These are phyloP conservation scores for Taphrorychus bicolor DNA, from an alignment of 2,888 invertebrate species.

Conservation along the genomic window DNA sequence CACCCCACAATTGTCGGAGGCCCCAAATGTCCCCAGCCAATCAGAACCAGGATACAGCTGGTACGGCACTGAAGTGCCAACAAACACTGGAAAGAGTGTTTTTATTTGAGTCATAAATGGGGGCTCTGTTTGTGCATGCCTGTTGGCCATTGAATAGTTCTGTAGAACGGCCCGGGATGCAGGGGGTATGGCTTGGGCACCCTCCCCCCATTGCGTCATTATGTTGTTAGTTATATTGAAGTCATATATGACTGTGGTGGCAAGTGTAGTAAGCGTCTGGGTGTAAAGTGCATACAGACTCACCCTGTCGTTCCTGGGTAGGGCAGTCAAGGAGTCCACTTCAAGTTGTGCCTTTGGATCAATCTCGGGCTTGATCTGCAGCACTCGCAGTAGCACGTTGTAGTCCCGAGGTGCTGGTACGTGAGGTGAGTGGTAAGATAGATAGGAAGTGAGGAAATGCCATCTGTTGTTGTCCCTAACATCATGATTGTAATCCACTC, in stretches of 20 bases:
- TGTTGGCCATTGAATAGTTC: neutral
- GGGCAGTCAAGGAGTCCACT: too few species aligned
- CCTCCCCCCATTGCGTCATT: neutral
- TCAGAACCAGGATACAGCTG: slow-evolving; percentile 1
- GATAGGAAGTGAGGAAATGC: neutral
- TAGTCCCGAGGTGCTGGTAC: slow-evolving; percentile 1
- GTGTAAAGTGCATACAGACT: neutral
- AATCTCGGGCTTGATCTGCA: neutral
- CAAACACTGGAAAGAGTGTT: neutral
- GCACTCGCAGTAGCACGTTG: neutral
- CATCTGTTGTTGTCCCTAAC: neutral
- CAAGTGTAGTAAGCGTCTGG: neutral
- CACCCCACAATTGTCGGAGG: too few species aligned
- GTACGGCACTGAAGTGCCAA: neutral
- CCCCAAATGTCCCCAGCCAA: too few species aligned
- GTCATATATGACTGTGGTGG: slow-evolving; percentile 1
- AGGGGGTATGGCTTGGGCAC: neutral
- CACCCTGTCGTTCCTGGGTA: neutral
- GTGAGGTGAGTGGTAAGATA: neutral
- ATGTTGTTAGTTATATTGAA: neutral
- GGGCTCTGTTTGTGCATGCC: neutral
- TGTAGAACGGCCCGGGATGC: neutral
- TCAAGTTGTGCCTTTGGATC: too few species aligned
- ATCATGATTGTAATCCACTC: neutral
- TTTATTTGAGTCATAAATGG: neutral